Percentiles rank a stretch among this genome's conserved stretches.
These are phyloP conservation scores for Carassius gibelio DNA, from an alignment of 2,113 vertebrate species.

Conservation along the genomic window DNA sequence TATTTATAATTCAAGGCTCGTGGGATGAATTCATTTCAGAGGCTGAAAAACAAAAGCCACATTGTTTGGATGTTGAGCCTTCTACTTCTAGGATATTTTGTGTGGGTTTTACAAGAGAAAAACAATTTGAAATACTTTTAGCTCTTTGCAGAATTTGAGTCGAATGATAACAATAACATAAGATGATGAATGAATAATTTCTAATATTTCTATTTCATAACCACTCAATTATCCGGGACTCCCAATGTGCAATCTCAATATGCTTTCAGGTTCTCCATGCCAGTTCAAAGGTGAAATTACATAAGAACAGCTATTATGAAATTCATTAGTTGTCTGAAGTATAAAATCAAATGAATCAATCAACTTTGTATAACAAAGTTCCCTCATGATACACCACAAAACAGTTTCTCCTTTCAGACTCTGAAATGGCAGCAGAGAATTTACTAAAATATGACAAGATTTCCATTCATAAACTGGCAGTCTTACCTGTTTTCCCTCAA, in stretches of 20 bases:
- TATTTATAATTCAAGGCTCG: not conserved
- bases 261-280: not conserved
- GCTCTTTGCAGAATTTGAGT: not conserved
- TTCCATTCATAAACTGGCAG: not conserved
- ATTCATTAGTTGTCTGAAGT: not conserved
- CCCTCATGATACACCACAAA: not conserved
- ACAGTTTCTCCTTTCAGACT: not conserved
- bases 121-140: not conserved
- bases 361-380: not conserved
- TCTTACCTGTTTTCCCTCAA: conserved; percentile 96
- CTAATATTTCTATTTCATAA: not conserved
- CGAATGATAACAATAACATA: not conserved
- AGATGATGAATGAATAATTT: not conserved
- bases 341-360: not conserved
- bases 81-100: not conserved
- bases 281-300: not conserved
- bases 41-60: not conserved
- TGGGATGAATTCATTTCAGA: not conserved
- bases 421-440: too few relatives aligned
- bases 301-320: not conserved
- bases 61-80: not conserved
- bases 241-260: not conserved
- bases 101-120: not conserved
- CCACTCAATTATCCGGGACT: not conserved
- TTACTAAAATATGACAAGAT: not conserved